Conservation (phyloP, 2,797 vertebrate genomes). For the Parotocinclus haroldoi region DNA sequence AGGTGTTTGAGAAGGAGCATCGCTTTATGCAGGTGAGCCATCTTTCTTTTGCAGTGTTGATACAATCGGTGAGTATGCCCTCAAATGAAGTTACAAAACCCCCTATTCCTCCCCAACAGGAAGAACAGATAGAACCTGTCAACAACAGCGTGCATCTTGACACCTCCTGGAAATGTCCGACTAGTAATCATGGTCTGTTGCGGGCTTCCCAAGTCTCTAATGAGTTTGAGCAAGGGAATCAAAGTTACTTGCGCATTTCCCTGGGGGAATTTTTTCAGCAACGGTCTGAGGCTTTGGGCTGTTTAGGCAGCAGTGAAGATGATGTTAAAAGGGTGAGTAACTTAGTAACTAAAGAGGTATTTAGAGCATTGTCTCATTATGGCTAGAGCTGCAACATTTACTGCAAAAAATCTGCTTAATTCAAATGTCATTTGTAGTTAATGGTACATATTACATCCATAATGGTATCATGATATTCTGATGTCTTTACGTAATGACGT, state of each 20-base stretch:
- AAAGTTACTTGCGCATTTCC: constrained; percentile 86
- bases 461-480: too few relatives aligned
- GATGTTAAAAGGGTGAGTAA: constrained; percentile 82
- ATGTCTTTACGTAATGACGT: too few relatives aligned
- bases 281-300: constrained; percentile 93
- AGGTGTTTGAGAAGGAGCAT: constrained; percentile 89
- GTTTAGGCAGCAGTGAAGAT: constrained; percentile 73
- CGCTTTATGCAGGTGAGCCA: constrained; percentile 84
- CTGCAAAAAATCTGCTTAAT: too few relatives aligned
- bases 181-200: constrained; percentile 69
- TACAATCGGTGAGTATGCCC: background rate
- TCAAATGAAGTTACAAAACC: too few relatives aligned
- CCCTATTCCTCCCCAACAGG: constrained; percentile 62
- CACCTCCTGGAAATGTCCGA: constrained; percentile 78
- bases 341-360: background rate
- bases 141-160: constrained; percentile 63
- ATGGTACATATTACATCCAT: too few relatives aligned
- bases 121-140: constrained; percentile 75
- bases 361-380: too few relatives aligned
- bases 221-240: constrained; percentile 72
- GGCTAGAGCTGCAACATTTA: too few relatives aligned
- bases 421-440: too few relatives aligned
- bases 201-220: constrained; percentile 75
- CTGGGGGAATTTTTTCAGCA: constrained; percentile 91
- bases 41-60: background rate